phyloP scores from a whole-genome alignment of 2,797 vertebrate genomes.

The Pelobates cultripes region DNA sequence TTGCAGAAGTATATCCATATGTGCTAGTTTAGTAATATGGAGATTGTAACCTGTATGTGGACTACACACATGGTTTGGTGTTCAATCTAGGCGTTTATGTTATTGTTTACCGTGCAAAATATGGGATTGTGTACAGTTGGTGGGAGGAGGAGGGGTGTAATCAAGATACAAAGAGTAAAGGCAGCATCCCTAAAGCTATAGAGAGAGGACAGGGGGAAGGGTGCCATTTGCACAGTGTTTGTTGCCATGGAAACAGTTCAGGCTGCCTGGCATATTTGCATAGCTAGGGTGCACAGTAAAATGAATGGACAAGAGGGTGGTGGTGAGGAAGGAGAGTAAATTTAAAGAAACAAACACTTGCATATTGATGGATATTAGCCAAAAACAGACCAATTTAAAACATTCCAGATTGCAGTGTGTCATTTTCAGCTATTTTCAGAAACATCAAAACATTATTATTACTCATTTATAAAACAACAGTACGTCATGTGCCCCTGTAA shows the following conservation, averaged over 20 bases:
- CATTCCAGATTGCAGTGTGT: not conserved
- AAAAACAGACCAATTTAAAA: slow-evolving; percentile 1
- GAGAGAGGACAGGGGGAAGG: slow-evolving; percentile 54
- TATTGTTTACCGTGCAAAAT: slow-evolving; percentile 1
- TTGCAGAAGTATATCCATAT: not conserved
- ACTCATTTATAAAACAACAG: not conserved
- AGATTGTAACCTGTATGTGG: slow-evolving; percentile 11
- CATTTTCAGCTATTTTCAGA: not conserved
- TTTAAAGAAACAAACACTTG: not conserved
- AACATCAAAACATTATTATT: not conserved
- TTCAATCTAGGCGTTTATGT: slow-evolving; percentile 1
- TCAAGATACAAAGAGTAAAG: slow-evolving; percentile 75
- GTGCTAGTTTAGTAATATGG: not conserved
- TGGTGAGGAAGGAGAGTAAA: slow-evolving; percentile 1
- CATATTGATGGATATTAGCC: not conserved
- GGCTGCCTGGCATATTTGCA: slow-evolving; percentile 39
- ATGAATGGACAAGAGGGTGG: slow-evolving; percentile 34
- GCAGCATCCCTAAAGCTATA: slow-evolving; percentile 68
- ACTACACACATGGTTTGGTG: slow-evolving; percentile 8
- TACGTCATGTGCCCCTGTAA: not conserved
- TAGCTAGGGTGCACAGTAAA: slow-evolving; percentile 30
- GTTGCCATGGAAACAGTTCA: slow-evolving; percentile 54
- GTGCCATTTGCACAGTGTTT: slow-evolving; percentile 45
- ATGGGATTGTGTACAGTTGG: slow-evolving; percentile 37
- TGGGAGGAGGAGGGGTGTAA: slow-evolving; percentile 33